These are phyloP conservation scores for Euspilapteryx auroguttella DNA, from an alignment of 2,888 invertebrate genomes.

Conservation along the genomic window DNA sequence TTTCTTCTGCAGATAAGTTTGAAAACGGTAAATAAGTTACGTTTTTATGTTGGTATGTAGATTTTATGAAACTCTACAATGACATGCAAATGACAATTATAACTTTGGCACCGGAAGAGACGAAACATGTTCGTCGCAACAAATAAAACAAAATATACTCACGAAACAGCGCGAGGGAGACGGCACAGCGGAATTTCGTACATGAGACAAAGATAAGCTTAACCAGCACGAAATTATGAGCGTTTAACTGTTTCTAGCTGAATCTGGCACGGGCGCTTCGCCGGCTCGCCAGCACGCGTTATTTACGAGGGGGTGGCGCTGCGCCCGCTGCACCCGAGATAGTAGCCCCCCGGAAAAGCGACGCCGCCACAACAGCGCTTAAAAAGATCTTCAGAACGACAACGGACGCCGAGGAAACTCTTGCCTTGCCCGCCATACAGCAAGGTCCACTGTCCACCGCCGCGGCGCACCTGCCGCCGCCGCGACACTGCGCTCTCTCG, in stretches of 20 bases:
- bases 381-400: conserved; percentile 5
- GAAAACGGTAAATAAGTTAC: not conserved
- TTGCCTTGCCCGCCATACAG: conserved; percentile 9
- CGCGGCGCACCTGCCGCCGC: conserved; percentile 13
- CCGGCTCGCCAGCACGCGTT: conserved; percentile 59
- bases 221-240: conserved; percentile 62
- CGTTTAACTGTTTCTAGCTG: conserved; percentile 62
- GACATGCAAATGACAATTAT: conserved; percentile 45
- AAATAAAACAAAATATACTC: conserved; percentile 49
- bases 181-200: conserved; percentile 49
- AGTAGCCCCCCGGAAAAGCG: conserved; percentile 53
- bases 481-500: conserved; percentile 31
- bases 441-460: conserved; percentile 13
- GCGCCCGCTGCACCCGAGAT: conserved; percentile 45
- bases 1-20: not conserved
- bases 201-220: conserved; percentile 61
- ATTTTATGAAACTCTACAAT: not conserved
- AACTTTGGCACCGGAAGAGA: conserved; percentile 51
- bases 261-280: conserved; percentile 61
- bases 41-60: not conserved
- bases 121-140: conserved; percentile 39
- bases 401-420: not conserved
- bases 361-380: conserved; percentile 20
- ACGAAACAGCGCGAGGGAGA: conserved; percentile 47
- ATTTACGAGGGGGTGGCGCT: conserved; percentile 53